These are phyloP conservation scores for Temnothorax longispinosus DNA, from an alignment of 1,140 invertebrate genomes.

Conservation along the genomic window DNA sequence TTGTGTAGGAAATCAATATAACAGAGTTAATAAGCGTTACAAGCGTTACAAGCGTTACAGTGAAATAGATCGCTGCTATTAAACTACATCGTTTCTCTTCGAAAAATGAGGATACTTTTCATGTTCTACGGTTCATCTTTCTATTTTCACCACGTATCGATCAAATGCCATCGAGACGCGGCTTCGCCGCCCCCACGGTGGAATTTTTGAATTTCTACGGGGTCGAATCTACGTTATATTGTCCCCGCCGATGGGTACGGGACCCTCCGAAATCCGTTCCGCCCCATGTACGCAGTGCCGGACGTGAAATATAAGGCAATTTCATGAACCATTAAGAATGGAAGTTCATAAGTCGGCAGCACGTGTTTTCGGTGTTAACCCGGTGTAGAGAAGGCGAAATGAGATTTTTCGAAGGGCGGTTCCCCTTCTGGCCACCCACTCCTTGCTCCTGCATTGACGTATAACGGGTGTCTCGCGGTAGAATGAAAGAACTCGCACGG, in stretches of 20 bases:
- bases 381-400: slow-evolving; percentile 80
- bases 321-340: slow-evolving; percentile 82
- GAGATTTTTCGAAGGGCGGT: slow-evolving; percentile 77
- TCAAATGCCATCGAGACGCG: slow-evolving; percentile 25
- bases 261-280: slow-evolving; percentile 73
- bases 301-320: slow-evolving; percentile 82
- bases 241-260: slow-evolving; percentile 32
- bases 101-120: slow-evolving; percentile 14
- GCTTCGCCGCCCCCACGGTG: neutral
- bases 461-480: slow-evolving; percentile 68
- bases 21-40: slow-evolving; percentile 20
- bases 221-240: slow-evolving; percentile 43
- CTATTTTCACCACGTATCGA: slow-evolving; percentile 42
- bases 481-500: neutral
- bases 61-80: neutral
- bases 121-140: slow-evolving; percentile 20
- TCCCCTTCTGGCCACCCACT: neutral
- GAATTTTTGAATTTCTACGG: slow-evolving; percentile 68
- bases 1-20: neutral
- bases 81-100: neutral
- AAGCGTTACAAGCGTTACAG: neutral
- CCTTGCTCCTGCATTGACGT: slow-evolving; percentile 66
- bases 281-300: slow-evolving; percentile 70
- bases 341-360: slow-evolving; percentile 81
- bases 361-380: slow-evolving; percentile 82